Evolutionary conservation across 2,888 invertebrate species (phyloP), one percentile per base, ranked within the genome.

Genomic region (Adelphocoris suturalis): DNA sequence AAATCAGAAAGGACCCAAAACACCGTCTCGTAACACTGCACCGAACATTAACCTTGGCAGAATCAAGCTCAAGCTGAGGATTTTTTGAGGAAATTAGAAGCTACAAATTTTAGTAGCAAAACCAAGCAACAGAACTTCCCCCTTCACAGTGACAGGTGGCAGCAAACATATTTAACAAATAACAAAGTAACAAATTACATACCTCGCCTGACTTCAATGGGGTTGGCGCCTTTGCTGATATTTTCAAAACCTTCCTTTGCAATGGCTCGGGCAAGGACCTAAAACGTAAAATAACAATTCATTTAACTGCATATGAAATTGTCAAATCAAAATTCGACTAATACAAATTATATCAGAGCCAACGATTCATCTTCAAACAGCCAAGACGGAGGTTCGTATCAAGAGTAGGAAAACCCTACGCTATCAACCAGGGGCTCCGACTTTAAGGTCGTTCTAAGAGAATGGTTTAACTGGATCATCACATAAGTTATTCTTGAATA

Each of bases 211-310:
- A 99, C 98, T 94, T 99, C 99, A 92, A 99, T 96, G 3, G 99
- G 99, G 94, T 99, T 99, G 27, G 99, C 99, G 55, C 99, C 99
- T 93, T 98, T 98, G 91, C 98, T 98, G 92, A 99, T 98, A 94
- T 98, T 98, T 92, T 99, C 99, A 94, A 99, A 99, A 87, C 99
- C 99, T 94, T 99, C 99, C 93, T 98, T 99, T 78, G 99, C 99
- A 93, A 99, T 99, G 27, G 99, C 97, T 91, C 99, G 95, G 0
- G 99, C 99, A 91, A 99, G 95, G 88, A 99, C 91, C 88, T 88
- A 55, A 19, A 3, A 84, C 87, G 46, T 52, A 3, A 2, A 52
- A 52, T 11, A 2, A 11, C 52, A 52, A 52, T 52, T 52, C 5
- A 52, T 16, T 14, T 5, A 52, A 13, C 52, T 2, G 2, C 1